phyloP scores from a whole-genome alignment of 2,113 vertebrate genomes.

The Vidua chalybeata region DNA sequence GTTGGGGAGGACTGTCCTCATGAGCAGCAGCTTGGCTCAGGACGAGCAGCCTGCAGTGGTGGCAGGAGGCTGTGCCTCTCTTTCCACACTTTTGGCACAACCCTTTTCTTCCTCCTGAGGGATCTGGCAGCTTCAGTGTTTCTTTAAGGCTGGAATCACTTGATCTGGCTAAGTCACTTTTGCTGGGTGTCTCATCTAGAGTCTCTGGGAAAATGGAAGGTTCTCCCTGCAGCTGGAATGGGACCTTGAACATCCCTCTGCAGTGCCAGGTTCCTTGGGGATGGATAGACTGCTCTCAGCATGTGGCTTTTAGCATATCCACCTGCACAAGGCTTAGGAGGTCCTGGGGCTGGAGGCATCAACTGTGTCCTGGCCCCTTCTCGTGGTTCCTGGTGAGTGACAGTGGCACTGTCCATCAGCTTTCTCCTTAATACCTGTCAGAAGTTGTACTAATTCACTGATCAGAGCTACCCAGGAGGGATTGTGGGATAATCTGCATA shows the following conservation, averaged over 20 bases:
- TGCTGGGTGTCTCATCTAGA: neutral
- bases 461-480: neutral
- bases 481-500: conserved; percentile 1
- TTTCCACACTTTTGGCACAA: neutral
- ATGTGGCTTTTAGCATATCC: neutral
- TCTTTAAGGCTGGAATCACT: neutral
- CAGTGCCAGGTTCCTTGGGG: neutral
- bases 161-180: neutral
- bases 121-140: neutral
- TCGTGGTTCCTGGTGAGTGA: neutral
- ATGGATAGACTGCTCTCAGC: neutral
- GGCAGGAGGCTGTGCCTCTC: neutral
- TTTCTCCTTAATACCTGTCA: neutral
- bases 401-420: neutral
- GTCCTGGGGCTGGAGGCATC: neutral
- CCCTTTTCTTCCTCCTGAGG: neutral
- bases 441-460: neutral
- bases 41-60: neutral
- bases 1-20: neutral
- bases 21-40: neutral
- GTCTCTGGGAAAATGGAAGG: neutral
- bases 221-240: neutral
- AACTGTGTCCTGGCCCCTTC: neutral
- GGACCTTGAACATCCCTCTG: neutral
- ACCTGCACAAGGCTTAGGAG: neutral